Percentiles rank a stretch among this genome's conserved stretches.
phyloP scores from a whole-genome alignment of 2,888 invertebrate genomes.

The Nezara viridula region DNA sequence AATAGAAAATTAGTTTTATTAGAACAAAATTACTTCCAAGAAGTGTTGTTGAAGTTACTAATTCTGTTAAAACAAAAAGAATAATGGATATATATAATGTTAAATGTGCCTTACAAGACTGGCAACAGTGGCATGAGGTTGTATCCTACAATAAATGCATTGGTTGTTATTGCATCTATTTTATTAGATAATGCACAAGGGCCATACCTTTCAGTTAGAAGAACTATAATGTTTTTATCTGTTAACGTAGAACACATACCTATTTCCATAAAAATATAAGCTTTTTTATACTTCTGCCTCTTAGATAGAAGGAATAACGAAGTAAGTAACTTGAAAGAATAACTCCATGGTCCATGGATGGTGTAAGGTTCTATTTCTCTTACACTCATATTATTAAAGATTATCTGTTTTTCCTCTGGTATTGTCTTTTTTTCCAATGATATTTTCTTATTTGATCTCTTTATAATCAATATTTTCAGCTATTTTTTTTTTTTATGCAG shows the following conservation, averaged over 20 bases:
- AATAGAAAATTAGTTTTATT: conserved; percentile 1
- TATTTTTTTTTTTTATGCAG: no score
- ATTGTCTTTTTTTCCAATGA: no score
- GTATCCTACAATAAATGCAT: conserved; percentile 44
- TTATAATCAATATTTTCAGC: no score
- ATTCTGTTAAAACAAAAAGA: conserved; percentile 12
- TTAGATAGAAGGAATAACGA: no score
- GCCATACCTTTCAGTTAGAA: not conserved
- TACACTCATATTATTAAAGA: no score
- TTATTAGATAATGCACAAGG: not conserved
- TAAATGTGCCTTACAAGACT: conserved; percentile 55
- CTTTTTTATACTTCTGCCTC: not conserved
- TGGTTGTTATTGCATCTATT: not conserved
- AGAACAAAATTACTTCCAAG: conserved; percentile 16
- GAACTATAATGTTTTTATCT: not conserved
- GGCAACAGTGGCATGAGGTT: conserved; percentile 49
- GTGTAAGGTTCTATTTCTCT: no score
- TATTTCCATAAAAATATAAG: not conserved
- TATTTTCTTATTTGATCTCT: no score
- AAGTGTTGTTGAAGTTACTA: conserved; percentile 8
- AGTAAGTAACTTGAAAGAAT: no score
- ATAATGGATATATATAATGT: not conserved
- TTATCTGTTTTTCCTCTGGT: no score
- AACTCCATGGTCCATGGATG: no score
- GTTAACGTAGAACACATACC: not conserved